Evolutionary conservation across 1,140 invertebrate genomes (phyloP).

Genomic region (Procambarus virginalis): DNA sequence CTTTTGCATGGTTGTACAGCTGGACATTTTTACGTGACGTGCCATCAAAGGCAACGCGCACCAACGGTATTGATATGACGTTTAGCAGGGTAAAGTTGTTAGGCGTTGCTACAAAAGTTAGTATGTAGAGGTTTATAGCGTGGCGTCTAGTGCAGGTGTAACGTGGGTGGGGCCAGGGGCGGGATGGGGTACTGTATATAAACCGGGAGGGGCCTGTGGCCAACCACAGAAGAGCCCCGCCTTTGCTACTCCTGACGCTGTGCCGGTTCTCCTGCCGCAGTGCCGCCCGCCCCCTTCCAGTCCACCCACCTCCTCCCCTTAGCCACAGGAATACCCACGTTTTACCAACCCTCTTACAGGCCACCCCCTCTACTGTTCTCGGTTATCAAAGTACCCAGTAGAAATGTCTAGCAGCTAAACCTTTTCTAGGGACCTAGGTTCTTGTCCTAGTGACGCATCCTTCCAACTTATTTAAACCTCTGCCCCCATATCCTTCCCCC

Average conservation of each 20-base stretch:
- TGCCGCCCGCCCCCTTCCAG: neutral
- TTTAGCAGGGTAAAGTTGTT: too few relatives aligned
- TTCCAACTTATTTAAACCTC: too few relatives aligned
- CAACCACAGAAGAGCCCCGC: constrained; percentile 4
- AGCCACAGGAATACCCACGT: too few relatives aligned
- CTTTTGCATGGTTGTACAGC: too few relatives aligned
- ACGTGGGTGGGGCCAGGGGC: neutral
- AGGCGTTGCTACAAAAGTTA: too few relatives aligned
- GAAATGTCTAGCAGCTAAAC: too few relatives aligned
- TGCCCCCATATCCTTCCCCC: neutral
- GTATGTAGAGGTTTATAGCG: neutral
- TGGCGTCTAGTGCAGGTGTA: neutral
- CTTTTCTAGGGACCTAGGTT: too few relatives aligned
- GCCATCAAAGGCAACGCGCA: too few relatives aligned
- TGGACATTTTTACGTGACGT: too few relatives aligned
- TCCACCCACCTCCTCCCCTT: neutral
- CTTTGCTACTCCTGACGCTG: constrained; percentile 13
- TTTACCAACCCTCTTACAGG: too few relatives aligned
- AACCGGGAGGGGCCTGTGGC: constrained; percentile 8
- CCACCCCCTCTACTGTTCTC: neutral
- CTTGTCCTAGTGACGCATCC: too few relatives aligned
- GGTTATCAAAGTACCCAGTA: neutral
- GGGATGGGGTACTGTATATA: constrained; percentile 7
- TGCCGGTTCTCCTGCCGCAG: constrained; percentile 13
- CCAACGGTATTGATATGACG: too few relatives aligned